Evolutionary conservation across 2,888 invertebrate genomes (phyloP).

Genomic region (Calameuta pallipes): DNA sequence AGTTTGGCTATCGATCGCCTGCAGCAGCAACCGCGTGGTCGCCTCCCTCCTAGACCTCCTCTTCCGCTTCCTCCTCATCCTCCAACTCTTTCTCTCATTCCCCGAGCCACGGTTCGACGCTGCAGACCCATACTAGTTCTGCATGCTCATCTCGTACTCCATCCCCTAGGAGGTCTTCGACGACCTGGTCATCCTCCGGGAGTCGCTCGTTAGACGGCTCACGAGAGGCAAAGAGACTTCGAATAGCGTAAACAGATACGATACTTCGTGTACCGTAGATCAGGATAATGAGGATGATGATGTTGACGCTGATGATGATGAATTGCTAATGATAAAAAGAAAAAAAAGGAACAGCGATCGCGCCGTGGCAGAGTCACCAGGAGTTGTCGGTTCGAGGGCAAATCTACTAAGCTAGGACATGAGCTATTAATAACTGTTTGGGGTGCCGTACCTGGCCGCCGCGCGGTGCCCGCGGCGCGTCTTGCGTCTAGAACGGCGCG

Average conservation of each 20-base stretch:
- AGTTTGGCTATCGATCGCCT: slow-evolving; percentile 64
- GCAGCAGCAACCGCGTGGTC: slow-evolving; percentile 51
- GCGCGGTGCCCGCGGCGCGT: slow-evolving; percentile 47
- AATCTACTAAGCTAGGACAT: slow-evolving; percentile 64
- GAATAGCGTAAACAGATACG: background rate
- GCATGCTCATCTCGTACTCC: slow-evolving; percentile 26
- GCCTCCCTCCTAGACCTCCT: slow-evolving; percentile 32
- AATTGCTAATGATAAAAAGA: background rate
- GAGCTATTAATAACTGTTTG: slow-evolving; percentile 65
- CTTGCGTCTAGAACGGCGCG: slow-evolving; percentile 54
- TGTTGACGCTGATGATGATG: background rate
- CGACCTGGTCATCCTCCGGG: slow-evolving; percentile 1
- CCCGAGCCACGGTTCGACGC: slow-evolving; percentile 9
- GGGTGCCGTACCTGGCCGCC: slow-evolving; percentile 65
- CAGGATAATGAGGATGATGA: background rate
- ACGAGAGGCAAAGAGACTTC: background rate
- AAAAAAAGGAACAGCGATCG: background rate
- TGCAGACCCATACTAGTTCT: slow-evolving; percentile 9
- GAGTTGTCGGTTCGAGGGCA: slow-evolving; percentile 54
- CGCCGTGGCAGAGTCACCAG: slow-evolving; percentile 13
- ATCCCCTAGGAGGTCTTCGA: slow-evolving; percentile 13
- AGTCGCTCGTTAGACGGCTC: background rate
- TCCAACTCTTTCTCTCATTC: slow-evolving; percentile 20
- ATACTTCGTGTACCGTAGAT: background rate
- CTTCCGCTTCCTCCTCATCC: slow-evolving; percentile 20